Percentiles rank a stretch among this genome's conserved stretches.
These are phyloP conservation scores for Xenopus laevis DNA, from an alignment of 2,113 vertebrate genomes.

Conservation along the genomic window DNA sequence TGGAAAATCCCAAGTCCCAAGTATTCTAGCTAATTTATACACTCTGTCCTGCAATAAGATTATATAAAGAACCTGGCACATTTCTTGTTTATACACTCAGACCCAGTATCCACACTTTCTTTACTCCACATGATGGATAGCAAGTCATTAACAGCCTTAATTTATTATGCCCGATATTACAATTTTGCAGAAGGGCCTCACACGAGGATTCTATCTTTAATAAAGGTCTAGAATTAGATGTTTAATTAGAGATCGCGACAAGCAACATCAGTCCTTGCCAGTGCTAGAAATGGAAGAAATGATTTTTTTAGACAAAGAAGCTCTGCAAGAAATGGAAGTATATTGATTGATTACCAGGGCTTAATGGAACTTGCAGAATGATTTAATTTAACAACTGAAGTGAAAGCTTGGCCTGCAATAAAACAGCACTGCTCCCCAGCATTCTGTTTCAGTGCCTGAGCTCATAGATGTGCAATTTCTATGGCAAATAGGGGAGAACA, in stretches of 20 bases:
- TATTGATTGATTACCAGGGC: conserved; percentile 5
- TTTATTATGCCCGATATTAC: conserved; percentile 15
- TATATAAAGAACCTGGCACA: background rate
- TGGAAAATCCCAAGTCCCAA: too few relatives aligned
- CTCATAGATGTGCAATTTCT: too few relatives aligned
- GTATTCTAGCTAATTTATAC: too few relatives aligned
- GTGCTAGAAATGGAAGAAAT: conserved; percentile 6
- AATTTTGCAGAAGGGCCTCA: conserved; percentile 16
- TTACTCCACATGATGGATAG: conserved; percentile 1
- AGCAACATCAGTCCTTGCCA: conserved; percentile 1
- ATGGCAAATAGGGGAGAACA: too few relatives aligned
- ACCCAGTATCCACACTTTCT: background rate
- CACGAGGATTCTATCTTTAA: conserved; percentile 14
- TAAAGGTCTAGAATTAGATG: conserved; percentile 23
- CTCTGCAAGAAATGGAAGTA: background rate
- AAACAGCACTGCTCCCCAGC: background rate
- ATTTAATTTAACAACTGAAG: background rate
- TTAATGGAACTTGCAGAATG: background rate
- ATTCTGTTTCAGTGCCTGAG: too few relatives aligned
- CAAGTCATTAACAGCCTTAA: conserved; percentile 11
- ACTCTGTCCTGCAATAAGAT: background rate
- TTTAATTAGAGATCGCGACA: conserved; percentile 29
- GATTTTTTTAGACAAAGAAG: background rate
- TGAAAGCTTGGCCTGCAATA: background rate
- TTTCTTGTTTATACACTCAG: background rate